Evolutionary conservation across 2,797 vertebrate genomes (phyloP).

Genomic region (Scyliorhinus canicula): DNA sequence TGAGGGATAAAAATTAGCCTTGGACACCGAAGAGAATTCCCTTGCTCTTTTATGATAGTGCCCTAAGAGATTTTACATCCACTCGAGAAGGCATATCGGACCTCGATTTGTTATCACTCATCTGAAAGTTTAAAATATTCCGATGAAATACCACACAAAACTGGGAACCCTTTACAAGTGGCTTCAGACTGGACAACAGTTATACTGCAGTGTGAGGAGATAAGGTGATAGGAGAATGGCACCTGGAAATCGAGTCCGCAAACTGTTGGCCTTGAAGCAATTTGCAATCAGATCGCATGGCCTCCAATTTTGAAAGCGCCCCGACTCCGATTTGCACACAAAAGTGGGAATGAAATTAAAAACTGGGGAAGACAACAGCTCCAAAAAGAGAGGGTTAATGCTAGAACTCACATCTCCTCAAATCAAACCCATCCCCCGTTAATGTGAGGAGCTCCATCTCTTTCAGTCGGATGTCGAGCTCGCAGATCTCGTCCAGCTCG

Average conservation of each 20-base stretch:
- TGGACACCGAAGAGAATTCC: background rate
- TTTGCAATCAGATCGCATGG: background rate
- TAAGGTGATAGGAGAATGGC: background rate
- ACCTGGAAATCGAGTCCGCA: background rate
- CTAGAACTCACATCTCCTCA: constrained; percentile 40
- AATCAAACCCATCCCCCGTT: constrained; percentile 40
- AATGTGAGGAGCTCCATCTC: constrained; percentile 43
- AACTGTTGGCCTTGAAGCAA: background rate
- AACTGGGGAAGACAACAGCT: background rate
- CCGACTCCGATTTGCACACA: background rate
- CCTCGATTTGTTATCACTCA: background rate
- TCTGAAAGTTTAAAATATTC: background rate
- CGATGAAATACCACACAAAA: background rate
- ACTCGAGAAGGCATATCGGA: too few species aligned
- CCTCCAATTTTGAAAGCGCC: background rate
- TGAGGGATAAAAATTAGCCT: background rate
- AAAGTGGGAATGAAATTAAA: background rate
- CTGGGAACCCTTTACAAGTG: background rate
- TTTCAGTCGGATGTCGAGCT: constrained; percentile 44
- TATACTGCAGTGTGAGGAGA: background rate
- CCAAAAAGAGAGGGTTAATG: background rate
- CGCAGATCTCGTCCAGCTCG: constrained; percentile 45
- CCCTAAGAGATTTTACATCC: too few species aligned
- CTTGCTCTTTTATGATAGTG: background rate
- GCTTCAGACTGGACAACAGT: background rate